Conservation (phyloP, 2,888 invertebrate genomes). For the Lingula anatina region DNA sequence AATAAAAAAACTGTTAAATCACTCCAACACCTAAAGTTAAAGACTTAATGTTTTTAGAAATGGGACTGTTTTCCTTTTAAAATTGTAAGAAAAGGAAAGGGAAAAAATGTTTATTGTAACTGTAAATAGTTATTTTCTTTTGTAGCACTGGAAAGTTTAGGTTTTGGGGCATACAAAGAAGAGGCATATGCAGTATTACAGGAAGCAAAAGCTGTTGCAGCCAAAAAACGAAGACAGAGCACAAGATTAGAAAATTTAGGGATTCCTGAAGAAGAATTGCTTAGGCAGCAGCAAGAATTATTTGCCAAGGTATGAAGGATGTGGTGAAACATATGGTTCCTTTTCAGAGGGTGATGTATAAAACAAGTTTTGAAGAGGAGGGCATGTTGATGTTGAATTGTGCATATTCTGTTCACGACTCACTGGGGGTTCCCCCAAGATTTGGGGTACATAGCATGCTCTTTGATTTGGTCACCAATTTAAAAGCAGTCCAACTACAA, state of each 20-base stretch:
- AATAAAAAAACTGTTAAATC: background rate
- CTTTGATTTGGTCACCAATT: no score
- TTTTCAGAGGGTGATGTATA: background rate
- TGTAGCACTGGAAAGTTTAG: constrained; percentile 78
- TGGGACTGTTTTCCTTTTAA: no score
- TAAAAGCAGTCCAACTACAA: no score
- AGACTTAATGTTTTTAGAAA: no score
- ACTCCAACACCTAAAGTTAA: no score
- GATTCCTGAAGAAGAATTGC: constrained; percentile 94
- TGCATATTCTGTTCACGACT: no score
- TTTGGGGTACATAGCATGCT: background rate
- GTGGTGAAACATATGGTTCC: background rate
- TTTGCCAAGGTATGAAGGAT: constrained; percentile 70
- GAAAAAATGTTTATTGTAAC: no score
- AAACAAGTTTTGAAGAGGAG: no score
- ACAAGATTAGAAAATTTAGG: constrained; percentile 95
- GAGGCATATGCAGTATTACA: constrained; percentile 93
- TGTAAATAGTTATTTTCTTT: no score
- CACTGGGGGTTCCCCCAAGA: no score
- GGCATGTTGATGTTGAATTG: no score
- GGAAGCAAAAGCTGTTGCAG: constrained; percentile 96
- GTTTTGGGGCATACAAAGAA: constrained; percentile 88
- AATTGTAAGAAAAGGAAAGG: no score
- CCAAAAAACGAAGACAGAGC: constrained; percentile 83
- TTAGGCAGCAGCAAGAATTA: constrained; percentile 93